A percentile compares a stretch with the other conserved stretches of the same genome.
phyloP scores from a whole-genome alignment of 1,140 invertebrate genomes.

The Cydia strobilella region DNA sequence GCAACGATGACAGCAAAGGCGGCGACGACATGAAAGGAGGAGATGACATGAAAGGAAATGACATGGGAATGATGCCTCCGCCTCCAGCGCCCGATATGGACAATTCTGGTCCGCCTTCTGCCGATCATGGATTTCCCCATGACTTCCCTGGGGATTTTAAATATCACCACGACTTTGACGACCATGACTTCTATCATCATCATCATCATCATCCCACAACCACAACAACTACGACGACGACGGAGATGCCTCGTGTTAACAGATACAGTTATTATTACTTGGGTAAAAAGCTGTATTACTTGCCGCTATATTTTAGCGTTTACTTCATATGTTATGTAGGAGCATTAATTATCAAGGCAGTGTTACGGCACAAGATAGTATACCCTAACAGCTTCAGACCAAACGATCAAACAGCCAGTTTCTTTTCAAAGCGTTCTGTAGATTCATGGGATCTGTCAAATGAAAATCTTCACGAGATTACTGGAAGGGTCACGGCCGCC shows the following conservation, averaged over 20 bases:
- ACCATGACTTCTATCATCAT: conserved; percentile 76
- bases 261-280: conserved; percentile 90
- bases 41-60: conserved; percentile 53
- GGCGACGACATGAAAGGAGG: conserved; percentile 44
- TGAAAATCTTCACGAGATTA: conserved; percentile 67
- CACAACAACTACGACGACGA: conserved; percentile 80
- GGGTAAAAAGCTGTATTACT: conserved; percentile 90
- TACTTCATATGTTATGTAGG: conserved; percentile 91
- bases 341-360: conserved; percentile 88
- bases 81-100: conserved; percentile 48
- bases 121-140: conserved; percentile 68
- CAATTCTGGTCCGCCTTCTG: conserved; percentile 46
- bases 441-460: conserved; percentile 62
- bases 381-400: conserved; percentile 76
- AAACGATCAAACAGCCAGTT: conserved; percentile 61
- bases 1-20: conserved; percentile 26
- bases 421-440: conserved; percentile 70
- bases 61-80: conserved; percentile 61
- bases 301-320: conserved; percentile 91
- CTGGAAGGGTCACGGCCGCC: conserved; percentile 65
- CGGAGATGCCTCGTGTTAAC: conserved; percentile 85
- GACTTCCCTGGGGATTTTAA: conserved; percentile 77
- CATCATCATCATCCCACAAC: conserved; percentile 65
- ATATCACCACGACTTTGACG: conserved; percentile 74
- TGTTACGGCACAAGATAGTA: conserved; percentile 86